Evolutionary conservation across 2,113 vertebrate species (phyloP).

Genomic region (Rhombomys opimus): DNA sequence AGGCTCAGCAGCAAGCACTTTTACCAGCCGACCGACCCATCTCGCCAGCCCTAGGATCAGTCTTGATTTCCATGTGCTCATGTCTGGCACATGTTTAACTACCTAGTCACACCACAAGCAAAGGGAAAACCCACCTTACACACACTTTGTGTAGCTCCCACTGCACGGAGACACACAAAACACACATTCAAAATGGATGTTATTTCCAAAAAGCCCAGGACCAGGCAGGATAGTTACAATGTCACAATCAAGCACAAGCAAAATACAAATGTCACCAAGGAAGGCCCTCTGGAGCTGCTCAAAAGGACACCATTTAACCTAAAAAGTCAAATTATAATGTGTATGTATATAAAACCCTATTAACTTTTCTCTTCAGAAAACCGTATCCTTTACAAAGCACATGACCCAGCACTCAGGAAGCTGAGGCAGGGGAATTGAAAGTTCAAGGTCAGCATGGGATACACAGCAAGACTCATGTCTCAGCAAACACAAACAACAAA

Average conservation of each 20-base stretch:
- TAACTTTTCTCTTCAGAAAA: background rate
- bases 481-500: background rate
- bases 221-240: background rate
- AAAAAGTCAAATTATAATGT: background rate
- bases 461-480: background rate
- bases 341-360: too few species aligned
- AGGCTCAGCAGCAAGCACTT: too few species aligned
- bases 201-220: background rate
- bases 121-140: background rate
- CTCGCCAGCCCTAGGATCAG: background rate
- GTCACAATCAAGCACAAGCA: background rate
- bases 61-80: background rate
- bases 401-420: background rate
- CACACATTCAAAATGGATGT: background rate
- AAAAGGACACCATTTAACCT: background rate
- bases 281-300: background rate
- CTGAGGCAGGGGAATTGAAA: background rate
- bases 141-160: background rate
- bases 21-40: background rate
- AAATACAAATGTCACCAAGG: background rate
- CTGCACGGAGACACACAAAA: background rate
- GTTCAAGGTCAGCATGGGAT: background rate
- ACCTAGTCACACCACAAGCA: background rate
- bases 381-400: background rate
- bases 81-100: background rate